Percentiles rank a stretch among this genome's conserved stretches.
phyloP scores from a whole-genome alignment of 2,888 invertebrate genomes.

The Smittia aterrima region DNA sequence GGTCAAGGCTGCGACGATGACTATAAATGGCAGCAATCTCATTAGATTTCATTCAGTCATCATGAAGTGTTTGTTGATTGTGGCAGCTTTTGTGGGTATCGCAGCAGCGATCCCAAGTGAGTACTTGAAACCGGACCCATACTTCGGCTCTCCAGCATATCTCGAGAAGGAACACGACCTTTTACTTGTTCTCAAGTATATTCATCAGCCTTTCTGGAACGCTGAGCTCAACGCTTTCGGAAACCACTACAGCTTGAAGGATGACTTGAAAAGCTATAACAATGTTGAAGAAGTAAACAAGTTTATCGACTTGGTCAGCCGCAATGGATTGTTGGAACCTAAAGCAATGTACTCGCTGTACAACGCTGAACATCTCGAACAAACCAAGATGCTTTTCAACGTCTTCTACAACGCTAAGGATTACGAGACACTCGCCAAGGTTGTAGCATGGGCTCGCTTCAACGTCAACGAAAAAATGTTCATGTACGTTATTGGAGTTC shows the following conservation, averaged over 20 bases:
- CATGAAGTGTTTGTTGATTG: conserved; percentile 3
- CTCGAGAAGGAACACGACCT: not conserved
- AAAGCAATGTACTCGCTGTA: conserved; percentile 62
- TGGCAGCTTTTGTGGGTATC: not conserved
- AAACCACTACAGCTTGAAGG: not conserved
- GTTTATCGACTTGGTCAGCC: not conserved
- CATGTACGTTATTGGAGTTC: conserved; percentile 57
- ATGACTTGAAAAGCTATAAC: not conserved
- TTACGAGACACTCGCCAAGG: conserved; percentile 66
- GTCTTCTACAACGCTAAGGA: conserved; percentile 66
- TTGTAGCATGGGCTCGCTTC: conserved; percentile 61
- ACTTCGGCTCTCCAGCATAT: not conserved
- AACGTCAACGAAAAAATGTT: conserved; percentile 61
- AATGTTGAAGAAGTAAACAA: not conserved
- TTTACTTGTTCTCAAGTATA: not conserved
- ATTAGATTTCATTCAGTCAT: not conserved
- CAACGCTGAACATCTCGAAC: conserved; percentile 58
- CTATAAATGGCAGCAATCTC: conserved; percentile 1
- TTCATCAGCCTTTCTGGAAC: conserved; percentile 7
- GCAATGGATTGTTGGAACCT: conserved; percentile 50
- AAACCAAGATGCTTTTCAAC: conserved; percentile 58
- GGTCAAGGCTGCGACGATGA: not conserved
- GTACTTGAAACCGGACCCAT: not conserved
- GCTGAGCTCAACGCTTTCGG: not conserved
- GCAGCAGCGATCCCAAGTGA: not conserved